These are phyloP conservation scores for Drosophila kurseongensis DNA, from an alignment of 1,140 invertebrate genomes.

Conservation along the genomic window DNA sequence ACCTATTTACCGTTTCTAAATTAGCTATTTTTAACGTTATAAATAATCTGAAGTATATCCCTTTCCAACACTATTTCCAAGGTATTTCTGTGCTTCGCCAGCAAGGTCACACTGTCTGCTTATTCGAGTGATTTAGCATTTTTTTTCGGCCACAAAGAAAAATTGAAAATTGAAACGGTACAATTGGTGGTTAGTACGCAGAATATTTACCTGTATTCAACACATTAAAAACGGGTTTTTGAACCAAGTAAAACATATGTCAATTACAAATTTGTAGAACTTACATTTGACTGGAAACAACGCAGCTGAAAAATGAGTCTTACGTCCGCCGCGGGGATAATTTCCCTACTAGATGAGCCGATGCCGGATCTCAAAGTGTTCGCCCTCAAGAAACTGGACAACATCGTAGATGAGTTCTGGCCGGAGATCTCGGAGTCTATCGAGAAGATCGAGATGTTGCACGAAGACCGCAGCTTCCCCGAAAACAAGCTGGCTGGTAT, in stretches of 20 bases:
- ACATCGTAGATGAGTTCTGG: constrained; percentile 99
- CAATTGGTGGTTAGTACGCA: constrained; percentile 69
- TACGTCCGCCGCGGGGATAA: constrained; percentile 92
- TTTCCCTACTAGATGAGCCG: constrained; percentile 97
- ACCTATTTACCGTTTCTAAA: neutral
- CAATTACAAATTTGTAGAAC: constrained; percentile 50
- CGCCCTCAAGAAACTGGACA: constrained; percentile 95
- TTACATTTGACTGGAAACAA: constrained; percentile 54
- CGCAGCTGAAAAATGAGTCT: constrained; percentile 84
- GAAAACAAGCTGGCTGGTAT: constrained; percentile 97
- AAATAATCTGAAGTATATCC: neutral
- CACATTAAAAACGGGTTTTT: neutral
- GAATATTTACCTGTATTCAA: neutral
- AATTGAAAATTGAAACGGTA: constrained; percentile 63
- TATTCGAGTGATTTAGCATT: constrained; percentile 77
- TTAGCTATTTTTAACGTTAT: neutral
- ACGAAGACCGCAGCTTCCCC: constrained; percentile 95
- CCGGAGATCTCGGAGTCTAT: constrained; percentile 99
- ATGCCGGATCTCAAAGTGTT: constrained; percentile 97
- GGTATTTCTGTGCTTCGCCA: neutral
- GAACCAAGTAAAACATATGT: constrained; percentile 49
- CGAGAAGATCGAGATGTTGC: constrained; percentile 98
- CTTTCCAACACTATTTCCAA: constrained; percentile 35
- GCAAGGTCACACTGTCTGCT: constrained; percentile 25
- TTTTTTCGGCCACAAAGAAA: constrained; percentile 75